Base-by-base conservation (phyloP, 2,113 vertebrate genomes). In the Arenaria interpres region DNA sequence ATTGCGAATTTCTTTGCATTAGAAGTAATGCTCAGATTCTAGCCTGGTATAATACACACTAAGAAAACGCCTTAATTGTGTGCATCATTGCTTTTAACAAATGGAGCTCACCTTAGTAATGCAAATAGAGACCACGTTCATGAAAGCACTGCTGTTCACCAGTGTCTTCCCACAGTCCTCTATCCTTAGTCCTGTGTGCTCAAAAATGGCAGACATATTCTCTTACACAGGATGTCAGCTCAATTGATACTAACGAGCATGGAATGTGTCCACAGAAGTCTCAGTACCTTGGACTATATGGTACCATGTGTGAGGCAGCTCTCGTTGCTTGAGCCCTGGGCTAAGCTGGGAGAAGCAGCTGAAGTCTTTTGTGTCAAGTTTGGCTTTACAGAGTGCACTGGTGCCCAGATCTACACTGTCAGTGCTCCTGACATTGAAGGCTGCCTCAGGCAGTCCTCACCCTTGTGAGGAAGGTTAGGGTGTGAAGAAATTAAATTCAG, bases 161-260 rank as follows among this genome's bases (percentile, higher is more conserved):
- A 43, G 4, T 2, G 12, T 12, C 37, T 77, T 62, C 25, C 15
- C 28, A 73, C 9, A 77, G 7, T 35, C 9, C 2, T 24, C 32
- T 53, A 9, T 20, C 62, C 27, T 53, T 33, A n/a, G 16, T 21
- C 45, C 15, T 4, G 1, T 4, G 1, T 11, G 5, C 39, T 80
- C 51, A 33, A 24, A 76, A 83, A 73, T 1, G 1, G 3, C 11
- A 82, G 8, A 51, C 1, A 2, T 2, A 6, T 19, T 54, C 9
- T 41, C 20, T n/a, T 41, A 59, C 14, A 9, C 0, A 19, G 33
- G 16, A 14, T 7, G 12, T 33, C 69, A 51, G 4, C 37, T 68
- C 6, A 2, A 7, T 63, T 78, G 71, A 56, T 75, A 8, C n/a
- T 45, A 37, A 54, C 0, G 2, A 27, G 8, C 27, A 25, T 3